Evolutionary conservation across 2,888 invertebrate genomes (phyloP).

Genomic region (Leptura quadrifasciata): DNA sequence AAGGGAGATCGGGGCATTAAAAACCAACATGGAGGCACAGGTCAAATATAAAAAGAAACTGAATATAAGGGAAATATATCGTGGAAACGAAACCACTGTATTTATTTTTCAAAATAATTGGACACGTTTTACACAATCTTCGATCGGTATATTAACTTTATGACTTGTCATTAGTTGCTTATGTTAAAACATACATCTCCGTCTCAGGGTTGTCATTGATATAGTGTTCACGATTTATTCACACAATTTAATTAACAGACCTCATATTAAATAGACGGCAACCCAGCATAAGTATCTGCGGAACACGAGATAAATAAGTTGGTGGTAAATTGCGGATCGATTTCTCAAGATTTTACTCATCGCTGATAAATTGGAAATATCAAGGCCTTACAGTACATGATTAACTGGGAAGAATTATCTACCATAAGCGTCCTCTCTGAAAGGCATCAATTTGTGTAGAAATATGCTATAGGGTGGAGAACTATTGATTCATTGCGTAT

Average conservation of each 20-base stretch:
- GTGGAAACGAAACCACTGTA: too few relatives aligned
- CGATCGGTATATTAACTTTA: too few relatives aligned
- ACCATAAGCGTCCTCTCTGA: not conserved
- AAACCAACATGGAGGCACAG: too few relatives aligned
- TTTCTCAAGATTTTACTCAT: not conserved
- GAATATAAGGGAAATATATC: too few relatives aligned
- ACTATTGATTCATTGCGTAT: not conserved
- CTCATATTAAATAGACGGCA: not conserved
- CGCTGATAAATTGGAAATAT: not conserved
- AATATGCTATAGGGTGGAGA: not conserved
- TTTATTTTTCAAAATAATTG: too few relatives aligned
- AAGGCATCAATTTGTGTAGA: not conserved
- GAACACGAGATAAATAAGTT: slow-evolving; percentile 1
- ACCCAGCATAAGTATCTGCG: not conserved
- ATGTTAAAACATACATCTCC: not conserved
- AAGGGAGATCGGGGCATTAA: too few relatives aligned
- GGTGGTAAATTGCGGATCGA: not conserved
- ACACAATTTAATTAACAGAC: not conserved
- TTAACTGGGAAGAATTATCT: slow-evolving; percentile 3
- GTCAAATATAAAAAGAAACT: too few relatives aligned
- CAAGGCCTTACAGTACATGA: not conserved
- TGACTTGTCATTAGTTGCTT: not conserved
- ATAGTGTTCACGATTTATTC: not conserved
- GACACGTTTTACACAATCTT: too few relatives aligned
- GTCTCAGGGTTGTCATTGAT: not conserved